Evolutionary conservation across 2,888 invertebrate species (phyloP), one percentile per base, ranked within the genome.

Genomic region (Cistogaster globosa): DNA sequence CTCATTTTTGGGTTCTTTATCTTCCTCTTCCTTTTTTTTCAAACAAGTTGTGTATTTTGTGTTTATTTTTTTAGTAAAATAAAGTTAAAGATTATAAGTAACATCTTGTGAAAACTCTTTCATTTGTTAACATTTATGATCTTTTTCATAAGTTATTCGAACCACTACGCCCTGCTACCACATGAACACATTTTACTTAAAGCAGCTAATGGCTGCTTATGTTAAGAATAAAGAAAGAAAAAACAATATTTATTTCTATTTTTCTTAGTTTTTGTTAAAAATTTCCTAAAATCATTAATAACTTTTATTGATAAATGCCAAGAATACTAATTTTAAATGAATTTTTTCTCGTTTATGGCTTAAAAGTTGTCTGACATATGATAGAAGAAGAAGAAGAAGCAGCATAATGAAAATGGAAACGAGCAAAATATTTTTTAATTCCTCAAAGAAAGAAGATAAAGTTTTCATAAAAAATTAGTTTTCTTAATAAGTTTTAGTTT

Each of bases 231-330:
- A 32, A 2, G 8, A 42, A 42, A 42, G 12, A 12, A 11, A 12
- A 55, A 48, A 76, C 12, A 57, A 42, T 55, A 57, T 65, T 18
- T 57, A 57, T 76, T 67, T 58, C 20, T 20, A 58, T 60, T 67
- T 57, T 22, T n/a, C 12, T 71, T 62, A 55, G 22, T 62, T 67
- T 53, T 62, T 48, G 26, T 38, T 45, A 63, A 62, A 58, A 83
- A 83, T 74, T 83, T 78, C 74, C 83, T 36, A 48, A 78, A 83
- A 78, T 71, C 84, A 80, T 84, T 84, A 80, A 84, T 79, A 84
- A 84, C 71, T 80, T 80, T 80, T 80, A 84, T 84, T 79, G 79
- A 84, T 79, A 84, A 84, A 80, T 80, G 79, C 71, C 71, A 72
- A 45, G 79, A 79, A 76, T 79, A 76, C 58, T 84, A 84, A 84